phyloP scores from a whole-genome alignment of 2,113 vertebrate genomes.

The Murina feae region DNA sequence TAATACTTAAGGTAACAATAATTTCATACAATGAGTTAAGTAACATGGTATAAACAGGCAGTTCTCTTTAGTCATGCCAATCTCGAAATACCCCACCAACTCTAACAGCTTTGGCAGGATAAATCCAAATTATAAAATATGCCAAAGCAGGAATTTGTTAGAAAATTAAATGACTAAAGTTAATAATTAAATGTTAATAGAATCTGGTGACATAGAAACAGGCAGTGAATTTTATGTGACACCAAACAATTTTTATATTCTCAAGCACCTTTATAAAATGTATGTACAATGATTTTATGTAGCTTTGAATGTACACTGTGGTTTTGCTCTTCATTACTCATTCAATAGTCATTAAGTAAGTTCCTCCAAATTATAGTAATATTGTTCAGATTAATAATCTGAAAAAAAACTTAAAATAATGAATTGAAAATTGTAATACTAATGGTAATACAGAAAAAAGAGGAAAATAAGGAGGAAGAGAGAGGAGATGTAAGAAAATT shows the following conservation, averaged over 20 bases:
- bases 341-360: not conserved
- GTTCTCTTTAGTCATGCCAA: not conserved
- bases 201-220: not conserved
- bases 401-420: not conserved
- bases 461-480: not conserved
- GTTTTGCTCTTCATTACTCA: not conserved
- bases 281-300: not conserved
- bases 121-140: not conserved
- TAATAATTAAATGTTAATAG: constrained; percentile 30
- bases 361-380: not conserved
- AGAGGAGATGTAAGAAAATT: not conserved
- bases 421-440: not conserved
- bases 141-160: not conserved
- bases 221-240: not conserved
- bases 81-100: not conserved
- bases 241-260: not conserved
- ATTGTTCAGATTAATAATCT: not conserved
- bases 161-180: constrained; percentile 12
- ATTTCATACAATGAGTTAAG: not conserved
- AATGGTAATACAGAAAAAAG: not conserved
- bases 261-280: not conserved
- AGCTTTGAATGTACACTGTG: not conserved
- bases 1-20: not conserved
- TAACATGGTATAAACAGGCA: not conserved
- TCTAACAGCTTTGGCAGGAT: not conserved